Evolutionary conservation across 2,797 vertebrate species (phyloP), one percentile per base, ranked within the genome.

Genomic region (Gadopsis marmoratus): DNA sequence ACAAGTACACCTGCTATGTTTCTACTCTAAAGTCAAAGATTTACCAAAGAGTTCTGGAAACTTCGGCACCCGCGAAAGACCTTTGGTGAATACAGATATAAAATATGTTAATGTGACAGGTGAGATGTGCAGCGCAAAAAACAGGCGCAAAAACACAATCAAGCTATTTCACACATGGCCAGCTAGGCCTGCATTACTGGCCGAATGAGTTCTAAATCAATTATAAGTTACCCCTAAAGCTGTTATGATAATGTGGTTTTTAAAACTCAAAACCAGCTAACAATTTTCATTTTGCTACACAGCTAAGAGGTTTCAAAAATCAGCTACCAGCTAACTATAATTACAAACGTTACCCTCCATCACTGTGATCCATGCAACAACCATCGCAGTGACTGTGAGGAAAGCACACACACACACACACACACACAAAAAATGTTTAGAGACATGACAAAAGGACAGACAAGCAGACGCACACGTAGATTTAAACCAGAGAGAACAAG

Each of bases 301-400:
- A 72, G 79, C 86, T 85, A 87, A 39, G 74, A 78, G 72, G 80
- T 86, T 83, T 72, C 33, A 83, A 75, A 75, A 64, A 26, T 26
- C 50, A 51, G 78, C 88, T 89, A 90, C 51, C 48, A 76, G 74
- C 70, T 70, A 75, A 69, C 48, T 70, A 71, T 72, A 84, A 88
- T 86, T 78, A 79, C 59, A 86, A 47, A 75, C 2, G 70, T 95
- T 95, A 96, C 94, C 94, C 94, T 96, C 94, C 92, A 95, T 95
- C 84, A 95, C 94, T 71, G 94, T 94, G 87, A 95, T 95, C 94
- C 94, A 95, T 3, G 94, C 93, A 86, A 95, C 90, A 70, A 95
- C 92, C 94, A 95, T 95, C 2, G 89, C 90, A 21, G 93, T 94
- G 68, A 95, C 94, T 95, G 92, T 85, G 83, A 87, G 84, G 82